A percentile compares a stretch with the other conserved stretches of the same genome.
Evolutionary conservation across 2,113 vertebrate species (phyloP).

Genomic region (Chaetura pelagica): DNA sequence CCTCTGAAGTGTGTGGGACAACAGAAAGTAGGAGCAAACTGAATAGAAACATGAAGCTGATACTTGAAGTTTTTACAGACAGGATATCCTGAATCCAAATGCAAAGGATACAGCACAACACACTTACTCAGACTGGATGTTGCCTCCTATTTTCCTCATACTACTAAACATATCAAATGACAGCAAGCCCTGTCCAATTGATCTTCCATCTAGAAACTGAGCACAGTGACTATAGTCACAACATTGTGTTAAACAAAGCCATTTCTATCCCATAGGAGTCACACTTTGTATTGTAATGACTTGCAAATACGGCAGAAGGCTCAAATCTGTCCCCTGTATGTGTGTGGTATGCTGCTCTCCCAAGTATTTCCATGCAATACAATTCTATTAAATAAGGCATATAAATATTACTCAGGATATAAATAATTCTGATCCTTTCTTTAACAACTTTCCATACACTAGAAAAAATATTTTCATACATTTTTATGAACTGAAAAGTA

Average conservation of each 20-base stretch:
- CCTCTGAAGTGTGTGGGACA: neutral
- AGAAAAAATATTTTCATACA: neutral
- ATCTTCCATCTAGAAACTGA: neutral
- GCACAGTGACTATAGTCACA: neutral
- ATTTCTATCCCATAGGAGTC: neutral
- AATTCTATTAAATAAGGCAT: neutral
- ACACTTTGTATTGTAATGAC: neutral
- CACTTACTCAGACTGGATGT: neutral
- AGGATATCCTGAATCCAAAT: neutral
- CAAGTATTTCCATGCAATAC: neutral
- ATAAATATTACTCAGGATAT: neutral
- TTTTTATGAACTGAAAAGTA: neutral
- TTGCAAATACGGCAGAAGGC: neutral
- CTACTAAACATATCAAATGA: neutral
- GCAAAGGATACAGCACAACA: fast-evolving
- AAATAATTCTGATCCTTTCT: neutral
- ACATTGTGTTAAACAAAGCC: neutral
- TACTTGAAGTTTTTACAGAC: neutral
- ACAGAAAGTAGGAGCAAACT: neutral
- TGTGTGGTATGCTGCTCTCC: neutral
- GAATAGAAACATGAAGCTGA: neutral
- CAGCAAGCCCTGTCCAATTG: neutral
- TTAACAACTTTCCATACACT: neutral
- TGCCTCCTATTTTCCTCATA: neutral
- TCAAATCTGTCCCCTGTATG: neutral